A percentile compares a stretch with the other conserved stretches of the same genome.
phyloP scores from a whole-genome alignment of 1,140 invertebrate genomes.

The Aphelinus atriplicis region DNA sequence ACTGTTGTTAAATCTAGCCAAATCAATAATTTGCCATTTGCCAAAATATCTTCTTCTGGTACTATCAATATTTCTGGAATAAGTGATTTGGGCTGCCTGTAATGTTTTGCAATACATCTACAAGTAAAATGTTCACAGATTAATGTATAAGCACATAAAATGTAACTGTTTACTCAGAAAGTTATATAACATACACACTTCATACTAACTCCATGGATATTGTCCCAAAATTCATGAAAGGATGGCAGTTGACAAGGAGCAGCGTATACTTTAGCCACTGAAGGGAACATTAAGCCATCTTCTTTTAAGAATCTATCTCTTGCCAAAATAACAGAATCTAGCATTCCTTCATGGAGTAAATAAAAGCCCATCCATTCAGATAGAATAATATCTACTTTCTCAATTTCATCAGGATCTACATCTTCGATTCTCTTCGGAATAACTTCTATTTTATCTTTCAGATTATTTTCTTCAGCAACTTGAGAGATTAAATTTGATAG shows the following conservation, averaged over 20 bases:
- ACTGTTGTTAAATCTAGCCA: constrained; percentile 78
- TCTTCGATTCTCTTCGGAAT: constrained; percentile 88
- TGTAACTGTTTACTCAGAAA: background rate
- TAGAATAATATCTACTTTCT: constrained; percentile 95
- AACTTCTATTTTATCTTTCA: constrained; percentile 71
- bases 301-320: constrained; percentile 86
- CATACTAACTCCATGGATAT: constrained; percentile 97
- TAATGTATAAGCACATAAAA: constrained; percentile 15
- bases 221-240: constrained; percentile 85
- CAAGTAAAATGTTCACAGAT: constrained; percentile 28
- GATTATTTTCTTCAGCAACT: constrained; percentile 79
- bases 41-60: constrained; percentile 60
- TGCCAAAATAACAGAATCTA: constrained; percentile 91
- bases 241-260: constrained; percentile 76
- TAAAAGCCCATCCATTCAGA: constrained; percentile 99
- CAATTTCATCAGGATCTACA: constrained; percentile 71
- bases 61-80: constrained; percentile 56
- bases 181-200: constrained; percentile 72
- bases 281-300: constrained; percentile 73
- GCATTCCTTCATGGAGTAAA: constrained; percentile 97
- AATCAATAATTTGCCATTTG: constrained; percentile 74
- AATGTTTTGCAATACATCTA: constrained; percentile 54
- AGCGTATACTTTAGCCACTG: constrained; percentile 52
- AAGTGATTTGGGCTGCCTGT: constrained; percentile 49
- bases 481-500: constrained; percentile 85